Evolutionary conservation across 2,888 invertebrate species (phyloP).

Genomic region (Cylindroiulus punctatus): DNA sequence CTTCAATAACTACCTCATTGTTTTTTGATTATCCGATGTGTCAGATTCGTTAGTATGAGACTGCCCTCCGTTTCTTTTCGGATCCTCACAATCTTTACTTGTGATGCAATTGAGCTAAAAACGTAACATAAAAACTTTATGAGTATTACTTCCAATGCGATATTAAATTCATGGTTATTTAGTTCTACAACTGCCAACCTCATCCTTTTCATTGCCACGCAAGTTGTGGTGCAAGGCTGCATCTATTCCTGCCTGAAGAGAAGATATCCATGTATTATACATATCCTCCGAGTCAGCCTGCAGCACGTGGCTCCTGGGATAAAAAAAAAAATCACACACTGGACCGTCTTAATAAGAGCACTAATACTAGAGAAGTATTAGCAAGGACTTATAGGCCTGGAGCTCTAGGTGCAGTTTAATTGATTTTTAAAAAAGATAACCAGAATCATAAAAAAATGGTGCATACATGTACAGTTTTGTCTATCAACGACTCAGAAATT

Average conservation of each 20-base stretch:
- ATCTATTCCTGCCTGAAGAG: constrained; percentile 87
- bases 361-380: not conserved
- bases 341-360: not conserved
- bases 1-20: not conserved
- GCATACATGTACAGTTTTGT: too few species aligned
- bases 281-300: constrained; percentile 97
- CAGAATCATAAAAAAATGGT: not conserved
- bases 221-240: constrained; percentile 75
- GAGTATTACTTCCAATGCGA: not conserved
- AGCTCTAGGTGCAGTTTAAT: not conserved
- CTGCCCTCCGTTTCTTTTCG: constrained; percentile 16
- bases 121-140: not conserved
- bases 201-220: constrained; percentile 45
- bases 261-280: constrained; percentile 86
- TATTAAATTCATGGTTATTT: not conserved
- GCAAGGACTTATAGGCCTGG: not conserved
- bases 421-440: not conserved
- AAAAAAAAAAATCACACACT: not conserved
- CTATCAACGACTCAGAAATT: too few species aligned
- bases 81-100: constrained; percentile 20
- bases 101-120: constrained; percentile 1
- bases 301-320: constrained; percentile 87
- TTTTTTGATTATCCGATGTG: not conserved
- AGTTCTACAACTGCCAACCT: not conserved
- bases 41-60: constrained; percentile 1